phyloP scores from a whole-genome alignment of 2,113 vertebrate genomes.

The Chaetorhynchus papuensis region DNA sequence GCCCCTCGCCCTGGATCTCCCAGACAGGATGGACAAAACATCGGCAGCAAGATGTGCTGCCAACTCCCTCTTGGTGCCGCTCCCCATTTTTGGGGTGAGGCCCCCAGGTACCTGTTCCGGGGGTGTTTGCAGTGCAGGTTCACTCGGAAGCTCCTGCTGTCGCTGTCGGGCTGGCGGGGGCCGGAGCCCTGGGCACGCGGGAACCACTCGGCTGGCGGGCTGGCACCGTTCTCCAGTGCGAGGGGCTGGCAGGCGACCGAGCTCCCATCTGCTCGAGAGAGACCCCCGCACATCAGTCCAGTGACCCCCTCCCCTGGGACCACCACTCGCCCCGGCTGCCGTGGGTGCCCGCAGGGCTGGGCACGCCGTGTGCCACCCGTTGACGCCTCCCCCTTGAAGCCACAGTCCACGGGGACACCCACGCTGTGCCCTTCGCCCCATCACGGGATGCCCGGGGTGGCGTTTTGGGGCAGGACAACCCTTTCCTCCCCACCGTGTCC shows the following conservation, averaged over 20 bases:
- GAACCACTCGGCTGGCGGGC: conserved; percentile 60
- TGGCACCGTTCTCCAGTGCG: conserved; percentile 72
- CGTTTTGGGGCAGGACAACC: neutral
- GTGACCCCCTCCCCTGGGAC: neutral
- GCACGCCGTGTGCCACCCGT: rapidly evolving
- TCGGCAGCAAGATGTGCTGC: neutral
- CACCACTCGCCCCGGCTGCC: neutral
- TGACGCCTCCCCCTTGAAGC: neutral
- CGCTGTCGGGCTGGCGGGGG: conserved; percentile 12
- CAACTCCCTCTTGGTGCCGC: neutral
- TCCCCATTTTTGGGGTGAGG: neutral
- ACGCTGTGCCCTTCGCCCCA: neutral
- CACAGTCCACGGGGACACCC: neutral
- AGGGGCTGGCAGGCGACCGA: conserved; percentile 66
- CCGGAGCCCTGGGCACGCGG: conserved; percentile 47
- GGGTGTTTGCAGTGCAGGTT: conserved; percentile 57
- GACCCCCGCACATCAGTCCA: neutral
- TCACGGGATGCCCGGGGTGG: neutral
- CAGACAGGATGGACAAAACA: neutral
- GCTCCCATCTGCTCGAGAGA: conserved; percentile 74
- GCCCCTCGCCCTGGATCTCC: neutral
- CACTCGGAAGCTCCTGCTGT: conserved; percentile 56
- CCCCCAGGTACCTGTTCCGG: conserved; percentile 42
- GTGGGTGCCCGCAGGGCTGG: neutral
- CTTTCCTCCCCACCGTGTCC: neutral